Percentiles rank a stretch among this genome's conserved stretches.
phyloP scores from a whole-genome alignment of 2,113 vertebrate genomes.

The Malurus elegans region DNA sequence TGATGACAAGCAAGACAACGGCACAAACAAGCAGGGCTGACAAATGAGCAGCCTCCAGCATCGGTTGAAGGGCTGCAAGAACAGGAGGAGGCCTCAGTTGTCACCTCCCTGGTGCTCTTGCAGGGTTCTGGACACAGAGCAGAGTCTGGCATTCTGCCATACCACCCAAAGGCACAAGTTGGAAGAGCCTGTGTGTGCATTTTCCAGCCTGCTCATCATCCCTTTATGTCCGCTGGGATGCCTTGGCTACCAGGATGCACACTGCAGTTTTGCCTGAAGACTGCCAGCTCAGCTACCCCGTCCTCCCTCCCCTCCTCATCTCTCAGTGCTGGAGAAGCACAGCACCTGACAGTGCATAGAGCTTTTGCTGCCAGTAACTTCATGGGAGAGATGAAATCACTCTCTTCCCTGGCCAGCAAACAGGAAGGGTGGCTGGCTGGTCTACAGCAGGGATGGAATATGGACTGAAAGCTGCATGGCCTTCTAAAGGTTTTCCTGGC shows the following conservation, averaged over 20 bases:
- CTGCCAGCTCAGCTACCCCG: constrained; percentile 7
- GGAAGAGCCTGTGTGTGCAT: background rate
- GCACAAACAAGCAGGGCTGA: background rate
- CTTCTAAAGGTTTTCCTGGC: background rate
- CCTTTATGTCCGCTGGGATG: background rate
- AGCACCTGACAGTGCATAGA: background rate
- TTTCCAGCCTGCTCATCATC: background rate
- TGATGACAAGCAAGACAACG: fast-evolving
- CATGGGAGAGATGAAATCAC: constrained; percentile 16
- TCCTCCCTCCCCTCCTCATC: background rate
- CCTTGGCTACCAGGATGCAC: background rate
- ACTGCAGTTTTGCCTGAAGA: background rate
- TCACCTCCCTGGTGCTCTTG: background rate
- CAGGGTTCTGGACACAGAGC: background rate
- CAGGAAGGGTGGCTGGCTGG: background rate
- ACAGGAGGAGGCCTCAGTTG: background rate
- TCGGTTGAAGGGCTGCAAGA: background rate
- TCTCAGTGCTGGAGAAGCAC: background rate
- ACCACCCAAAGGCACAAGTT: background rate
- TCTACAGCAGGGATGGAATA: background rate
- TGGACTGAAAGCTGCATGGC: background rate
- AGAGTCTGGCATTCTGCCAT: background rate
- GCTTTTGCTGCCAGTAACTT: constrained; percentile 13
- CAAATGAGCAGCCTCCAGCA: background rate
- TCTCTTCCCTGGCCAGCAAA: background rate